These are phyloP conservation scores for Riptortus pedestris DNA, from an alignment of 1,140 invertebrate genomes.

Conservation along the genomic window DNA sequence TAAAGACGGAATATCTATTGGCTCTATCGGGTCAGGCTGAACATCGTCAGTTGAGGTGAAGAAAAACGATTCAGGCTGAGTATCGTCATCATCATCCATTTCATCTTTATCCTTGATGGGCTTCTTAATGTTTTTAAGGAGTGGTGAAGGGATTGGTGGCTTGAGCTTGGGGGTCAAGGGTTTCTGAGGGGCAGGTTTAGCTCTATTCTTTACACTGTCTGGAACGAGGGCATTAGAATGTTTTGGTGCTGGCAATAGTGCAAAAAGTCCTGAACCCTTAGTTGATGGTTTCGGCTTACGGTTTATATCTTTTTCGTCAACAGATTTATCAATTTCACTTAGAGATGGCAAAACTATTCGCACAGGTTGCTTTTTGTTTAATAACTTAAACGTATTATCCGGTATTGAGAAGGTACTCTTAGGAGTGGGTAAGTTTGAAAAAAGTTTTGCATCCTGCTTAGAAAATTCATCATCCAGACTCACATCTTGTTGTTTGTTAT, in stretches of 20 bases:
- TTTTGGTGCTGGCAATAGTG: slow-evolving; percentile 14
- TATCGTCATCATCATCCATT: background rate
- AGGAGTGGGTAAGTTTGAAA: background rate
- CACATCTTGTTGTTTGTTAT: background rate
- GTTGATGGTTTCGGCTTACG: slow-evolving; percentile 4
- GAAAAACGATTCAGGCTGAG: background rate
- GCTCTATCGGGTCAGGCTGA: background rate
- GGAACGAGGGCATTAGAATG: background rate
- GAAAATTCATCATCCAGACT: background rate
- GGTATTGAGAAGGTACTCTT: background rate
- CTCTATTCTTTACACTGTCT: background rate
- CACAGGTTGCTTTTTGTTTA: slow-evolving; percentile 3
- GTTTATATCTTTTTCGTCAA: background rate
- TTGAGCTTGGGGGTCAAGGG: background rate
- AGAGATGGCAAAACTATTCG: slow-evolving; percentile 2
- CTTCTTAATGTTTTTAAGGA: background rate
- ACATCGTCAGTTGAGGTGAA: slow-evolving; percentile 1
- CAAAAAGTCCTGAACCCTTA: slow-evolving; percentile 16
- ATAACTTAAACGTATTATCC: background rate
- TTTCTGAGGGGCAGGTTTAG: background rate
- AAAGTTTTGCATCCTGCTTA: background rate
- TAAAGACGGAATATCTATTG: background rate
- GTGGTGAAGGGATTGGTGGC: background rate
- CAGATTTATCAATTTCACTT: background rate
- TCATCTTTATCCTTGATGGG: background rate